phyloP scores from a whole-genome alignment of 2,797 vertebrate genomes.

The Danio choprae region DNA sequence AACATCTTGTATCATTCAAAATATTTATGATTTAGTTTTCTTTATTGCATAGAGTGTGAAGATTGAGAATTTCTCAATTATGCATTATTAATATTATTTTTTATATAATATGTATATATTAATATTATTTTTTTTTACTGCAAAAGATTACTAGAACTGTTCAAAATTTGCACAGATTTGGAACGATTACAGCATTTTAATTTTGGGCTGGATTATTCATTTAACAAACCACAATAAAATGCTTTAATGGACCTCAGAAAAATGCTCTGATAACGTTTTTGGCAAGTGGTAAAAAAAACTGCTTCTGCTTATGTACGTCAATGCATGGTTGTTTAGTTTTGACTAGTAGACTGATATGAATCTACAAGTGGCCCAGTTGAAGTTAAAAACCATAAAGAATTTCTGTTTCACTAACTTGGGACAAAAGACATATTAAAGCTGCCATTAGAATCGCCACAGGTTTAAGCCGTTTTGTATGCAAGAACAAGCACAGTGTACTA shows the following conservation, averaged over 20 bases:
- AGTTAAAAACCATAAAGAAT: slow-evolving; percentile 54
- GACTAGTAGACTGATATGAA: slow-evolving; percentile 40
- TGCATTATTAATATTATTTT: too few species aligned
- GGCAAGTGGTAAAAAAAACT: slow-evolving; percentile 7
- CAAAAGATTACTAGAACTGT: background rate
- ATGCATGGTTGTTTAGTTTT: slow-evolving; percentile 37
- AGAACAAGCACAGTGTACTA: slow-evolving; percentile 38
- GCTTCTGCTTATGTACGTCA: slow-evolving; percentile 36
- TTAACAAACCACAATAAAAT: slow-evolving; percentile 6
- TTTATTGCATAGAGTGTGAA: too few species aligned
- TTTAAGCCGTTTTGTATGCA: slow-evolving; percentile 31
- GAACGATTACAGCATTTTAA: background rate
- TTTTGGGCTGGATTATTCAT: background rate
- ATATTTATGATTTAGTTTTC: too few species aligned
- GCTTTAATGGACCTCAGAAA: slow-evolving; percentile 48
- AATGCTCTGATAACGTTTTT: slow-evolving; percentile 39
- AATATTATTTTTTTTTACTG: too few species aligned
- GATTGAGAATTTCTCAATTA: too few species aligned
- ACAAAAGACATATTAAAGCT: slow-evolving; percentile 49
- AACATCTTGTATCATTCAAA: too few species aligned
- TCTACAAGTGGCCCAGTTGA: slow-evolving; percentile 40
- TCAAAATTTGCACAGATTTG: background rate
- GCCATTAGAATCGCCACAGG: background rate
- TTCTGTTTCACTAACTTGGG: slow-evolving; percentile 46
- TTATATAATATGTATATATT: too few species aligned